phyloP scores from a whole-genome alignment of 1,140 invertebrate genomes.

The Atopsyche davidsoni region DNA sequence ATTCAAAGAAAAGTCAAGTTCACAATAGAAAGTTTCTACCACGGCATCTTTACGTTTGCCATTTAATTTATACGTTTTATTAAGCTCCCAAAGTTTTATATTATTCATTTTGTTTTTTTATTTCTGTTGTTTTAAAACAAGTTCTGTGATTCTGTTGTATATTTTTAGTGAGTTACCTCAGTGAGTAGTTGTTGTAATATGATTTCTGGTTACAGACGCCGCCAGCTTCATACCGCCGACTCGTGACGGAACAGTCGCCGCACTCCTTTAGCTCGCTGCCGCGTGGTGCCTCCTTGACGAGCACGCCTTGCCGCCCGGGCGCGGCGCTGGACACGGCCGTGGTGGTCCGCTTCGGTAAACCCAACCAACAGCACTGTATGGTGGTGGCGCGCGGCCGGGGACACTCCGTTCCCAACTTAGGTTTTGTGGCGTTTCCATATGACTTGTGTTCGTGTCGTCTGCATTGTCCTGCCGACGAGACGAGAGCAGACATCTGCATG shows the following conservation, averaged over 20 bases:
- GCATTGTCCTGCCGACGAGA: no score
- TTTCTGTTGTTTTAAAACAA: no score
- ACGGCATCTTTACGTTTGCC: no score
- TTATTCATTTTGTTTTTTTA: no score
- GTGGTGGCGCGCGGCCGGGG: conserved; percentile 62
- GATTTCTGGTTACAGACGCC: conserved; percentile 58
- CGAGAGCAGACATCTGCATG: no score
- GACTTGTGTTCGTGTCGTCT: conserved; percentile 23
- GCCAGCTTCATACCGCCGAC: conserved; percentile 59
- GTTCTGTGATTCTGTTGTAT: no score
- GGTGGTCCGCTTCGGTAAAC: conserved; percentile 32
- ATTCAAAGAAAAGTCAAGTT: no score
- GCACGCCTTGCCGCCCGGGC: conserved; percentile 49
- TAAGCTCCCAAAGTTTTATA: no score
- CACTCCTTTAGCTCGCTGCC: conserved; percentile 76
- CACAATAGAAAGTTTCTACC: no score
- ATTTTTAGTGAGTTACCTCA: no score
- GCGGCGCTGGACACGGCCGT: conserved; percentile 57
- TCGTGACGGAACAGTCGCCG: conserved; percentile 52
- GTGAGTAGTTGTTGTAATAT: conserved; percentile 22
- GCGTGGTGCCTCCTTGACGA: conserved; percentile 51
- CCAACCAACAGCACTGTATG: conserved; percentile 48
- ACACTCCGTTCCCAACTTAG: conserved; percentile 86
- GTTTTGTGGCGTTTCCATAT: conserved; percentile 46
- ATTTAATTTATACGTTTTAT: no score